Evolutionary conservation across 1,140 invertebrate species (phyloP).

Genomic region (Heliconius melpomene): DNA sequence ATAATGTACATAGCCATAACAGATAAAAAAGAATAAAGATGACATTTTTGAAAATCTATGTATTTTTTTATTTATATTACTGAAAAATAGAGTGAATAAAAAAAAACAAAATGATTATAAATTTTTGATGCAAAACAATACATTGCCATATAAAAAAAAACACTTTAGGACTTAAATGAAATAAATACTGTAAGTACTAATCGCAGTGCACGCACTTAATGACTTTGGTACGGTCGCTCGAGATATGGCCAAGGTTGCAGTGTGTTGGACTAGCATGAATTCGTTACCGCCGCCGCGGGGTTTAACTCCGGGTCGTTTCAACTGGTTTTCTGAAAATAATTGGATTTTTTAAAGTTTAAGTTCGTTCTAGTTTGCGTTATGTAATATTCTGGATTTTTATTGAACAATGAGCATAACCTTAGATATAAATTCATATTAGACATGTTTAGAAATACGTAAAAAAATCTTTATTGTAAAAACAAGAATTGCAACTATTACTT

Average conservation of each 20-base stretch:
- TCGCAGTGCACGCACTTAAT: slow-evolving; percentile 47
- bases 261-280: slow-evolving; percentile 77
- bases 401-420: too few species aligned
- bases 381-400: too few species aligned
- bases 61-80: too few species aligned
- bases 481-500: too few species aligned
- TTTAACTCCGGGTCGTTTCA: slow-evolving; percentile 12
- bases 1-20: neutral
- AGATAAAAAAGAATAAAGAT: too few species aligned
- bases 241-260: slow-evolving; percentile 70
- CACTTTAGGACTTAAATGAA: slow-evolving; percentile 62
- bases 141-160: slow-evolving; percentile 6
- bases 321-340: slow-evolving; percentile 25
- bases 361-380: neutral
- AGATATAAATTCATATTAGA: too few species aligned
- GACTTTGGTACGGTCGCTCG: slow-evolving; percentile 70
- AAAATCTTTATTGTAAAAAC: too few species aligned
- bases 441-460: too few species aligned
- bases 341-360: neutral
- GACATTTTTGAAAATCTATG: too few species aligned
- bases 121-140: neutral
- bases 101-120: neutral
- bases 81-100: too few species aligned
- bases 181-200: slow-evolving; percentile 81
- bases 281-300: slow-evolving; percentile 56